Base-by-base conservation (phyloP, 2,113 vertebrate genomes). In the Pterocles burchelli region DNA sequence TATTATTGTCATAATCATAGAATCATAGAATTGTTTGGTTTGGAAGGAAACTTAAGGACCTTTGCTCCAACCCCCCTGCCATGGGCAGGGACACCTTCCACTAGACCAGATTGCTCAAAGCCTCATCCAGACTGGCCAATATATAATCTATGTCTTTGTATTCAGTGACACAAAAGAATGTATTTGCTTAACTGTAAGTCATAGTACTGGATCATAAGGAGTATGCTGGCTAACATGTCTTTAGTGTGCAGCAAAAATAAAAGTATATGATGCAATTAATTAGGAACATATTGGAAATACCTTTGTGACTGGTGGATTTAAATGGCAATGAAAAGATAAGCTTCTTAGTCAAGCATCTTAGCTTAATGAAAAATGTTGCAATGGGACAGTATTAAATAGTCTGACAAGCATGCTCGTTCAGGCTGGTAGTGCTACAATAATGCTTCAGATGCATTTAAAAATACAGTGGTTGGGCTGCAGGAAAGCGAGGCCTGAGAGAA, bases 221-320 rank as follows among this genome's bases (percentile, higher is more conserved):
- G 86, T 74, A 67, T 34, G 18, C 78, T 83, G 55, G 66, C 62
- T 85, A 77, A 54, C 67, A 18, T 36, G 63, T 13, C 55, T 91
- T 83, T 62, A 71, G 63, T 45, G 52, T 89, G 59, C 63, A 80
- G 78, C 45, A 72, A 84, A 88, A 71, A 76, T 96, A 92, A 94
- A 96, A 83, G 43, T 92, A 86, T 94, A 90, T 92, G 96, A 88
- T 71, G 68, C 90, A 95, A 93, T 90, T 88, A 95, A 93, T 95
- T 85, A 85, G 82, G 65, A 95, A 83, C 87, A 70, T 88, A 93
- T 59, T 89, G 78, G 66, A 95, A 94, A 66, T 57, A 92, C 49
- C 62, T 95, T 76, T 83, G 82, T 79, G 70, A 74, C 48, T 85
- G 38, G 43, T 90, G 33, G 59, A 79, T 93, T 95, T 97, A 90